These are phyloP conservation scores for Sardina pilchardus DNA, from an alignment of 2,113 vertebrate genomes.

Conservation along the genomic window DNA sequence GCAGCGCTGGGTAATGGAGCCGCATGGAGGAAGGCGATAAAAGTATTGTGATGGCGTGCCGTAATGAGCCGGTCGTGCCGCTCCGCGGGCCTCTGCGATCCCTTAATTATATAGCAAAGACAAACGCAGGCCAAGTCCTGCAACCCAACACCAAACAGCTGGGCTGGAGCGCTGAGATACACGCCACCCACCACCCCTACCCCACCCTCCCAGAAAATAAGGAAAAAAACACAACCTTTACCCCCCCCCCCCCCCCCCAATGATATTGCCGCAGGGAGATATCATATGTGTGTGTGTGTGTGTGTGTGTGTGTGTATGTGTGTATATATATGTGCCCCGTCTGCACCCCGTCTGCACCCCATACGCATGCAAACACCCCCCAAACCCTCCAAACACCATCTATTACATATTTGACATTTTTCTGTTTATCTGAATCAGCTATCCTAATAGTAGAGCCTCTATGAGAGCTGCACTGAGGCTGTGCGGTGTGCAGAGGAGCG, in stretches of 20 bases:
- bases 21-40: slow-evolving; percentile 29
- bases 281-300: too few relatives aligned
- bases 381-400: neutral
- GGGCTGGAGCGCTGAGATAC: slow-evolving; percentile 54
- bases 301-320: too few relatives aligned
- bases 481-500: too few relatives aligned
- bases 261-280: too few relatives aligned
- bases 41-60: slow-evolving; percentile 31
- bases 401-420: too few relatives aligned
- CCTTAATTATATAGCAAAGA: slow-evolving; percentile 75
- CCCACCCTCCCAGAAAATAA: neutral
- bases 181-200: neutral
- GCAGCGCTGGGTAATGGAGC: neutral
- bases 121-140: slow-evolving; percentile 66
- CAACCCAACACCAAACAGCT: slow-evolving; percentile 66
- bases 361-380: neutral
- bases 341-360: neutral
- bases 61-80: slow-evolving; percentile 38
- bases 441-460: too few relatives aligned
- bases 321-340: too few relatives aligned
- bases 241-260: neutral
- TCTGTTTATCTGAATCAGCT: too few relatives aligned
- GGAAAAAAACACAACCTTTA: too few relatives aligned
- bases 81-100: slow-evolving; percentile 59
- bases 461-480: too few relatives aligned